Evolutionary conservation across 2,797 vertebrate species (phyloP).

Genomic region (Coilia nasus): DNA sequence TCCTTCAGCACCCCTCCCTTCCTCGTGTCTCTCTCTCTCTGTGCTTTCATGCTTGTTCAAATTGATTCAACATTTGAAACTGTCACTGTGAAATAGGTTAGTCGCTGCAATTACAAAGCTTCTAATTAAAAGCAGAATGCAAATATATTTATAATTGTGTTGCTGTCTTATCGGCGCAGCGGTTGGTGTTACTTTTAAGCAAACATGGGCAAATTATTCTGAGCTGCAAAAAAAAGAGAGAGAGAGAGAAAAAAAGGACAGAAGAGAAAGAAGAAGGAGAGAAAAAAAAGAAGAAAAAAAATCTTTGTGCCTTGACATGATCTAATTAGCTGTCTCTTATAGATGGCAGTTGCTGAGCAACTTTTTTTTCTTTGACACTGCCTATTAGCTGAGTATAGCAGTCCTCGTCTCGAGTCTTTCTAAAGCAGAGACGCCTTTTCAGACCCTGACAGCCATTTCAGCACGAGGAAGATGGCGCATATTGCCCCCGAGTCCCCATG

Average conservation of each 20-base stretch:
- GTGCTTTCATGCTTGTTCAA: slow-evolving; percentile 68
- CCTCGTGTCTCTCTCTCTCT: slow-evolving; percentile 19
- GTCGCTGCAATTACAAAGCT: slow-evolving; percentile 70
- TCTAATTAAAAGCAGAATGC: slow-evolving; percentile 78
- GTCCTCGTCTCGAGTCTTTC: slow-evolving; percentile 47
- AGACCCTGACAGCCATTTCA: background rate
- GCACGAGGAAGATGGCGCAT: background rate
- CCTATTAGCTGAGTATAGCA: slow-evolving; percentile 68
- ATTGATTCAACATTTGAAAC: slow-evolving; percentile 76
- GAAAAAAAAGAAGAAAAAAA: slow-evolving; percentile 19
- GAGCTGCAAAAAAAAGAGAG: slow-evolving; percentile 51
- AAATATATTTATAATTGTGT: slow-evolving; percentile 78
- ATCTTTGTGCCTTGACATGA: slow-evolving; percentile 34
- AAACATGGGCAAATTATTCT: slow-evolving; percentile 64
- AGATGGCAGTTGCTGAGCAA: slow-evolving; percentile 67
- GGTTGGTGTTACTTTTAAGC: slow-evolving; percentile 71
- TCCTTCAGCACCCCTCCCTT: background rate
- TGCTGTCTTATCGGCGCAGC: slow-evolving; percentile 74
- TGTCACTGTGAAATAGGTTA: slow-evolving; percentile 74
- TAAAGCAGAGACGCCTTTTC: background rate
- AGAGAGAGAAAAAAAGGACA: background rate
- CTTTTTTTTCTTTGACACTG: slow-evolving; percentile 64
- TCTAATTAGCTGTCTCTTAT: slow-evolving; percentile 59
- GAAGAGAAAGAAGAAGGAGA: slow-evolving; percentile 4
- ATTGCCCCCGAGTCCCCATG: background rate